Evolutionary conservation across 1,140 invertebrate species (phyloP), one percentile per base, ranked within the genome.

Genomic region (Drosophila hydei): DNA sequence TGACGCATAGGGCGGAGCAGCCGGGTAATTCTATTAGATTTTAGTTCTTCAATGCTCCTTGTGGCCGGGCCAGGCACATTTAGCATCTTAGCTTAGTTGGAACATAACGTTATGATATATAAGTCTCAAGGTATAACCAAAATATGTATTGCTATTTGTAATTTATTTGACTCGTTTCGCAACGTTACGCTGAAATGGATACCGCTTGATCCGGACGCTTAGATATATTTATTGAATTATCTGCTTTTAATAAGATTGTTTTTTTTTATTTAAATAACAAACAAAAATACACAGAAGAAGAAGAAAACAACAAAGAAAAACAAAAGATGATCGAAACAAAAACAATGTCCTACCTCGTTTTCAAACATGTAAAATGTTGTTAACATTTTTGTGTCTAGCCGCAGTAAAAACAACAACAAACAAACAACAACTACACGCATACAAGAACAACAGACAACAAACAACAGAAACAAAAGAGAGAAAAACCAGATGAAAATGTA

Each of bases 321-420:
- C n/a, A 42, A 16, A 42, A 68, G n/a, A 47, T 45, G 51, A 71
- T 38, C n/a, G 62, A 48, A 58, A 48, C 19, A 67, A 68, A 65
- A 88, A 78, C 81, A 90, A 90, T 90, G 79, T 90, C 88, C 88
- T 90, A 90, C 88, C 88, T 90, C 88, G 88, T 90, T 90, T 90
- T 90, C 78, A 75, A 80, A 75, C 72, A 68, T 56, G 69, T 67
- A 59, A 62, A 67, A 67, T 76, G 69, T 76, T 75, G 75, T 61
- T 81, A 59, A 65, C 16, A 69, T 61, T 61, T 58, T 61, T 62
- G 61, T 70, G 70, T 73, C 58, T 63, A 68, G 27, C 63, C 59
- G 64, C 76, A 78, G 64, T 48, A 76, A 65, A 21, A 72, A 63
- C 68, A 11, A 62, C 45, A 42, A 60, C 48, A 70, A 70, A 9